Percentiles rank a stretch among this genome's conserved stretches.
These are phyloP conservation scores for Ormyrus pomaceus DNA, from an alignment of 2,888 invertebrate genomes.

Conservation along the genomic window DNA sequence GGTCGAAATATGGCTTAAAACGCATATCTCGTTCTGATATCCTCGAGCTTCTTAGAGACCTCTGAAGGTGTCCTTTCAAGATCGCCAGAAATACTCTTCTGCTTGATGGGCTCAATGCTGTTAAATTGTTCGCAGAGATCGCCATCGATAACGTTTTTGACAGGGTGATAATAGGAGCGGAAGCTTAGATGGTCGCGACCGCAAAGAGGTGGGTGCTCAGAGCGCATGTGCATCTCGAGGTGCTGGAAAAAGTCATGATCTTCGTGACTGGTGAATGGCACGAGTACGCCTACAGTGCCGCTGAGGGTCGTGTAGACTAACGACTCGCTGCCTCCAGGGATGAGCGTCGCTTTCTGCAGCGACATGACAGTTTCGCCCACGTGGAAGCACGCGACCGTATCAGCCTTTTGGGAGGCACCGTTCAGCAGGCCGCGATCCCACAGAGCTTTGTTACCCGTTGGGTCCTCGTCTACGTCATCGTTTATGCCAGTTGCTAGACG, in stretches of 20 bases:
- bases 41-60: conserved; percentile 98
- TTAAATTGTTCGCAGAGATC: conserved; percentile 99
- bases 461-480: conserved; percentile 99
- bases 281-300: conserved; percentile 94
- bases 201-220: conserved; percentile 96
- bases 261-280: conserved; percentile 96
- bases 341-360: conserved; percentile 95
- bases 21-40: conserved; percentile 98
- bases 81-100: conserved; percentile 95
- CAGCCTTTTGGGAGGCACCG: conserved; percentile 98
- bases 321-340: conserved; percentile 98
- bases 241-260: conserved; percentile 99
- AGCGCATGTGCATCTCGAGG: conserved; percentile 99
- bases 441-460: conserved; percentile 97
- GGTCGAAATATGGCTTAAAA: conserved; percentile 81
- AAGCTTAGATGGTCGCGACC: conserved; percentile 98
- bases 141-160: conserved; percentile 99
- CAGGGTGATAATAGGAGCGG: conserved; percentile 97
- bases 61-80: conserved; percentile 97
- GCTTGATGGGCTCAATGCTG: conserved; percentile 94
- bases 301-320: conserved; percentile 97
- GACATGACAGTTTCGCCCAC: conserved; percentile 97
- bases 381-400: conserved; percentile 94
- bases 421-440: conserved; percentile 96
- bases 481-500: conserved; percentile 92